Conservation (phyloP, 2,888 invertebrate genomes). For the Lithophane ornitopus region DNA sequence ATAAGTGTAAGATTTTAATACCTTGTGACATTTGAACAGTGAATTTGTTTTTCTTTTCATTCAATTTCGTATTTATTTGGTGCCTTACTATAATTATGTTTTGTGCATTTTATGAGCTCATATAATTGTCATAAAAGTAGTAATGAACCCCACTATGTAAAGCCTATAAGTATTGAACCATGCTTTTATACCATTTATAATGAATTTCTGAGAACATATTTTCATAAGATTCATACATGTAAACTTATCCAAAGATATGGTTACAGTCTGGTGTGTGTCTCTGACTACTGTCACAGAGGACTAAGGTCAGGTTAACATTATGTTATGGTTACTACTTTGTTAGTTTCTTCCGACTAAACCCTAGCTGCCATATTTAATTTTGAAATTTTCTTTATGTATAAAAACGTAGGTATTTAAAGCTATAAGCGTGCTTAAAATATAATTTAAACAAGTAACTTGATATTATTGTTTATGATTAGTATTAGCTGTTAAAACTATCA, state of each 20-base stretch:
- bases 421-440: slow-evolving; percentile 74
- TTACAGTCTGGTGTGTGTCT: slow-evolving; percentile 59
- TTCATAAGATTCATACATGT: slow-evolving; percentile 52
- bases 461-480: slow-evolving; percentile 66
- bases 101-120: slow-evolving; percentile 55
- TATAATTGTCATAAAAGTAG: slow-evolving; percentile 53
- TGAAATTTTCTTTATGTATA: slow-evolving; percentile 74
- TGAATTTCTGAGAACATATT: slow-evolving; percentile 53
- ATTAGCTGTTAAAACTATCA: slow-evolving; percentile 62
- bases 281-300: slow-evolving; percentile 64
- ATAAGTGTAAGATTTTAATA: slow-evolving; percentile 78
- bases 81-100: slow-evolving; percentile 65
- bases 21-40: slow-evolving; percentile 79
- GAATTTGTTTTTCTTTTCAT: slow-evolving; percentile 63
- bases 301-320: slow-evolving; percentile 65
- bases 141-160: slow-evolving; percentile 52
- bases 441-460: slow-evolving; percentile 63
- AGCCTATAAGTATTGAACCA: slow-evolving; percentile 62
- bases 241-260: slow-evolving; percentile 68
- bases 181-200: slow-evolving; percentile 63
- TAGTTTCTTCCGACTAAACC: slow-evolving; percentile 72
- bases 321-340: slow-evolving; percentile 69
- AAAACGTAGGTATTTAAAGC: slow-evolving; percentile 70
- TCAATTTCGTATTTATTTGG: slow-evolving; percentile 69
- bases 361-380: slow-evolving; percentile 85